Evolutionary conservation across 2,888 invertebrate species (phyloP).

Genomic region (Mythimna lalbum): DNA sequence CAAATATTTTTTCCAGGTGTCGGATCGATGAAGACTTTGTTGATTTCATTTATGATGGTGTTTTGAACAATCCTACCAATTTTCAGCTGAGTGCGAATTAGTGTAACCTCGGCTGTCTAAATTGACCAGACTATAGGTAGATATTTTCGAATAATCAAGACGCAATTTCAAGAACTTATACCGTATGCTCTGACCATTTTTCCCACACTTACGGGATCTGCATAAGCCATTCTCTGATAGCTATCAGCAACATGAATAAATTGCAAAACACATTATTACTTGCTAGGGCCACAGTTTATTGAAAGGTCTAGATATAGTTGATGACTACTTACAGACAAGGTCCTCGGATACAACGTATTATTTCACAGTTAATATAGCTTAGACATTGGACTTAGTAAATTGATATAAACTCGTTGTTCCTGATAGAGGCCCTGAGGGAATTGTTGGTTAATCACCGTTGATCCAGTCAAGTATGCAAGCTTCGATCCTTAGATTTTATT

Average conservation of each 20-base stretch:
- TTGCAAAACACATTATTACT: slow-evolving; percentile 28
- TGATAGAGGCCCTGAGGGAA: slow-evolving; percentile 43
- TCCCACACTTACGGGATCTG: slow-evolving; percentile 23
- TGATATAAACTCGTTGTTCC: slow-evolving; percentile 58
- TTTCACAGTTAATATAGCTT: slow-evolving; percentile 42
- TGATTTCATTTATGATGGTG: too few species aligned
- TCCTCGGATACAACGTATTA: slow-evolving; percentile 30
- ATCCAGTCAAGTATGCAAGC: slow-evolving; percentile 27
- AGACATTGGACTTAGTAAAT: slow-evolving; percentile 44
- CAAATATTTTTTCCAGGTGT: too few species aligned
- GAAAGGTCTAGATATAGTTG: slow-evolving; percentile 24
- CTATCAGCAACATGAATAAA: slow-evolving; percentile 28
- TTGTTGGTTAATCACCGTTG: slow-evolving; percentile 46
- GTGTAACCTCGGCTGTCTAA: too few species aligned
- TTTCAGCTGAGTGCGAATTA: too few species aligned
- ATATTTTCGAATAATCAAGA: neutral
- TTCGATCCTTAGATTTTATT: too few species aligned
- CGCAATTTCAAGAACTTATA: neutral
- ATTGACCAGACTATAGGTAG: too few species aligned
- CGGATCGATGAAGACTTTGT: too few species aligned
- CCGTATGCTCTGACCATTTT: neutral
- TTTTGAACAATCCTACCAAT: too few species aligned
- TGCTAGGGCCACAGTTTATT: slow-evolving; percentile 25
- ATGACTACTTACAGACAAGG: slow-evolving; percentile 25
- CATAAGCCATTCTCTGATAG: slow-evolving; percentile 7